phyloP scores from a whole-genome alignment of 2,113 vertebrate species.

The Lophura nycthemera region DNA sequence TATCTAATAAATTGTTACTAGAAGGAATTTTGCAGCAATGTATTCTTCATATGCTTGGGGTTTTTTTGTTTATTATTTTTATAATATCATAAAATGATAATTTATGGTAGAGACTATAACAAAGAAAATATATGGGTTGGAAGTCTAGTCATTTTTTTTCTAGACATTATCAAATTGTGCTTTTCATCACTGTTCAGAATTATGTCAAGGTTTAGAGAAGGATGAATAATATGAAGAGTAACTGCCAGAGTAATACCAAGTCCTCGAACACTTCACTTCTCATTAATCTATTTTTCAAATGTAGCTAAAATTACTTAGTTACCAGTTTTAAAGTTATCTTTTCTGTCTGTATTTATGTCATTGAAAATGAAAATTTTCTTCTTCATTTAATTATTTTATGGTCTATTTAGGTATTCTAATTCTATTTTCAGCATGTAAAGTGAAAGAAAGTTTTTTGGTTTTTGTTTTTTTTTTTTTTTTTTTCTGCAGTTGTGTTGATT shows the following conservation, averaged over 20 bases:
- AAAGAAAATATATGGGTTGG: neutral
- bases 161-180: neutral
- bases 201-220: neutral
- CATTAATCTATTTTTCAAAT: neutral
- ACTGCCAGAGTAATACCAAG: neutral
- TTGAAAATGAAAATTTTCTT: neutral
- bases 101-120: neutral
- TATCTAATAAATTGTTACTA: neutral
- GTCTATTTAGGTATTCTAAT: neutral
- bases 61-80: neutral
- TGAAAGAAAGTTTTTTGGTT: neutral
- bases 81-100: neutral
- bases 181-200: neutral
- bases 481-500: neutral
- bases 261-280: neutral
- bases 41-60: neutral
- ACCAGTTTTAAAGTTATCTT: neutral
- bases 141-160: neutral
- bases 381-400: neutral
- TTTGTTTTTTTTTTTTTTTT: neutral
- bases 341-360: neutral
- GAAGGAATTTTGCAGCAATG: neutral
- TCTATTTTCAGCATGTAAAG: neutral
- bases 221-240: neutral
- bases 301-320: neutral